Conservation (phyloP, 2,797 vertebrate species). For the Cryptoprocta ferox region DNA sequence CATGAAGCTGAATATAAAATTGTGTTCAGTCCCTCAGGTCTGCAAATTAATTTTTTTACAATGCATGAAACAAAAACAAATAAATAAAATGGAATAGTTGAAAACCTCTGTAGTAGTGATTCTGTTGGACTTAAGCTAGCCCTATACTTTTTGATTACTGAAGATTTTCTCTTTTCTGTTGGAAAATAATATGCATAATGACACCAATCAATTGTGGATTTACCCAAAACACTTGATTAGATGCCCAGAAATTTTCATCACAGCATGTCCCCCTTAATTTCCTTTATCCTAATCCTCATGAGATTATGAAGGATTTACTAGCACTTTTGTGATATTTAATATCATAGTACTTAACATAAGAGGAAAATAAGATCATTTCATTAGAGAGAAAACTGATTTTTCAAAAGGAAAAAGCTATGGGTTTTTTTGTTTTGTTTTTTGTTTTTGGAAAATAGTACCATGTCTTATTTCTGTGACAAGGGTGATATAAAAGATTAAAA, state of each 20-base stretch:
- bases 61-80: not conserved
- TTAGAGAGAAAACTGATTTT: not conserved
- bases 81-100: not conserved
- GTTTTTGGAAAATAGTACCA: not conserved
- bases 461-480: not conserved
- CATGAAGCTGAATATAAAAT: not conserved
- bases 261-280: not conserved
- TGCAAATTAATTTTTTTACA: not conserved
- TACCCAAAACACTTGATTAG: not conserved
- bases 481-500: not conserved
- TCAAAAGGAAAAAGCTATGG: not conserved
- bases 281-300: not conserved
- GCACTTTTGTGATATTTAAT: not conserved
- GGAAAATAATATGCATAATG: not conserved
- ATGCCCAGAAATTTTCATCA: not conserved
- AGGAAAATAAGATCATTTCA: conserved; percentile 7
- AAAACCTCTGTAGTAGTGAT: not conserved
- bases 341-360: not conserved
- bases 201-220: not conserved
- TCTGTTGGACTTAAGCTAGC: not conserved
- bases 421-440: too few relatives aligned
- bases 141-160: not conserved
- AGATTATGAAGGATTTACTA: not conserved
- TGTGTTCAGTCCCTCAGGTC: not conserved
- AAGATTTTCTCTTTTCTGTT: not conserved